phyloP scores from a whole-genome alignment of 1,140 invertebrate species.

The Bombus difficillimus region DNA sequence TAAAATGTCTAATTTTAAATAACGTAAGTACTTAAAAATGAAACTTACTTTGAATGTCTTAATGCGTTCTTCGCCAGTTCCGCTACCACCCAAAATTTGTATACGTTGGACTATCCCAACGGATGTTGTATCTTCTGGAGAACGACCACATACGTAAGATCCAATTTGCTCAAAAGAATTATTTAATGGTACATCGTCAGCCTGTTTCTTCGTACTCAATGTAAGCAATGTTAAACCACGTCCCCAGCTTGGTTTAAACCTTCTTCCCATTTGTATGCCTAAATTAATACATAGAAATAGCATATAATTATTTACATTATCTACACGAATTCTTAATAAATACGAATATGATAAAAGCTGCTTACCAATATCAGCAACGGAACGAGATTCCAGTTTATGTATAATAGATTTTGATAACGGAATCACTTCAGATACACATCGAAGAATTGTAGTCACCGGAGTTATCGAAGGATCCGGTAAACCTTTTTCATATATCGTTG shows the following conservation, averaged over 20 bases:
- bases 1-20: background rate
- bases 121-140: slow-evolving; percentile 71
- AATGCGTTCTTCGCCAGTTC: slow-evolving; percentile 65
- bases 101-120: slow-evolving; percentile 79
- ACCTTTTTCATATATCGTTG: background rate
- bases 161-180: slow-evolving; percentile 74
- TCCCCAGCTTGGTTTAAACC: slow-evolving; percentile 90
- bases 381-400: slow-evolving; percentile 81
- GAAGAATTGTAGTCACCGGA: slow-evolving; percentile 76
- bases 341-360: background rate
- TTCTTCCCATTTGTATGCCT: slow-evolving; percentile 85
- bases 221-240: slow-evolving; percentile 85
- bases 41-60: slow-evolving; percentile 72
- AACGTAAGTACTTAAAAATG: slow-evolving; percentile 57
- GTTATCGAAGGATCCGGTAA: slow-evolving; percentile 29
- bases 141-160: slow-evolving; percentile 72
- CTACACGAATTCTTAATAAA: background rate
- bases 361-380: slow-evolving; percentile 85
- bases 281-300: background rate
- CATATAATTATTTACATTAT: background rate
- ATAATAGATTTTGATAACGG: slow-evolving; percentile 80
- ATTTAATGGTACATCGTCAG: slow-evolving; percentile 70
- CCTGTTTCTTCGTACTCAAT: slow-evolving; percentile 78
- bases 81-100: slow-evolving; percentile 75
- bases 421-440: slow-evolving; percentile 79